Conservation (phyloP, 2,888 invertebrate genomes). For the Andrena minutula region DNA sequence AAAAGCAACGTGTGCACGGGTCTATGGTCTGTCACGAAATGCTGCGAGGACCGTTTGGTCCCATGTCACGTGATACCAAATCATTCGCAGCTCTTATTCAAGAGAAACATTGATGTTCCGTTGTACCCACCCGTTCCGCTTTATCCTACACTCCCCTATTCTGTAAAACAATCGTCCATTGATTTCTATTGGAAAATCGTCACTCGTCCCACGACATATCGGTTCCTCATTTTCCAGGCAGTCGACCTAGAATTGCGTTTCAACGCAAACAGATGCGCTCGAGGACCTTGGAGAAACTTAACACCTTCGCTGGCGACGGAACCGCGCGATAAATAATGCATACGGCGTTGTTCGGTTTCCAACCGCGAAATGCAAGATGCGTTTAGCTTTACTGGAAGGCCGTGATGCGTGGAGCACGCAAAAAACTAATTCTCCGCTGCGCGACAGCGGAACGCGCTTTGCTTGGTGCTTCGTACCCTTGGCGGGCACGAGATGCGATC, state of each 20-base stretch:
- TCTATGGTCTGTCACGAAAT: too few species aligned
- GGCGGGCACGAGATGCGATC: constrained; percentile 5
- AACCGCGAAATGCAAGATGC: constrained; percentile 23
- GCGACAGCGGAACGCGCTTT: constrained; percentile 18
- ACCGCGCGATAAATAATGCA: constrained; percentile 52
- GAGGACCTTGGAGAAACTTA: constrained; percentile 36
- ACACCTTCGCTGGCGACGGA: constrained; percentile 39
- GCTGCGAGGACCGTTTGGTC: too few species aligned
- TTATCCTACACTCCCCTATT: background rate
- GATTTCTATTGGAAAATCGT: too few species aligned
- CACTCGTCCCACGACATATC: too few species aligned
- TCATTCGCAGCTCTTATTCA: too few species aligned
- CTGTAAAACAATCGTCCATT: too few species aligned
- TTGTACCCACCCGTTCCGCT: background rate
- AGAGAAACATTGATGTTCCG: too few species aligned
- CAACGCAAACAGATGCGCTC: background rate
- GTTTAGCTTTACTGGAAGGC: constrained; percentile 7
- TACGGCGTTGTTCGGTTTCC: constrained; percentile 30
- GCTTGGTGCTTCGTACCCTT: constrained; percentile 17
- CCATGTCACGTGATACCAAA: too few species aligned
- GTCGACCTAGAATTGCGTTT: background rate
- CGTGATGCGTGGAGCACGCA: constrained; percentile 10
- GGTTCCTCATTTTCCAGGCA: too few species aligned
- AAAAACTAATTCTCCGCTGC: constrained; percentile 30
- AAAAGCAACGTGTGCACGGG: too few species aligned